A percentile compares a stretch with the other conserved stretches of the same genome.
These are phyloP conservation scores for Parambassis ranga DNA, from an alignment of 2,797 vertebrate species.

Conservation along the genomic window DNA sequence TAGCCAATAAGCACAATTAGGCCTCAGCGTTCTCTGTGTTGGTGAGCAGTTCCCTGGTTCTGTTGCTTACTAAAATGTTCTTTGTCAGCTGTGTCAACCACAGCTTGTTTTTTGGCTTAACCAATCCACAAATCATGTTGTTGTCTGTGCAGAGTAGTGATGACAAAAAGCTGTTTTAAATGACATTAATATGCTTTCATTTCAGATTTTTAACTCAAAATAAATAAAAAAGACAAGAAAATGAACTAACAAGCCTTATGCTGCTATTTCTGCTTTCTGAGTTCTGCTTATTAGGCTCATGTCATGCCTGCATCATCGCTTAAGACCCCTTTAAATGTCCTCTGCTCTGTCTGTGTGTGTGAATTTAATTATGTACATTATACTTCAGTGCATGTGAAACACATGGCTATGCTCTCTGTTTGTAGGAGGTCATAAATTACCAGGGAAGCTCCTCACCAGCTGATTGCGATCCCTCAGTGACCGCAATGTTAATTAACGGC, in stretches of 20 bases:
- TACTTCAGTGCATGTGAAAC: constrained; percentile 18
- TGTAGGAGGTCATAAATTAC: constrained; percentile 68
- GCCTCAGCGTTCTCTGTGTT: background rate
- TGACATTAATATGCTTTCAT: background rate
- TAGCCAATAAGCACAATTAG: background rate
- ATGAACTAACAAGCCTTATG: constrained; percentile 4
- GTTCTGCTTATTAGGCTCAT: constrained; percentile 29
- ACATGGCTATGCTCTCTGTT: constrained; percentile 49
- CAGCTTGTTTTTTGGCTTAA: too few relatives aligned
- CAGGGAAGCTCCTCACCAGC: constrained; percentile 50
- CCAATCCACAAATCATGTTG: too few relatives aligned
- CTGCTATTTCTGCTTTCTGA: constrained; percentile 29
- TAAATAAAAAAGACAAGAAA: background rate
- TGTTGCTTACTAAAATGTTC: too few relatives aligned
- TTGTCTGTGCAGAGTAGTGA: too few relatives aligned
- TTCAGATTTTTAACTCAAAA: background rate
- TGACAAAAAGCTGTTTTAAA: too few relatives aligned
- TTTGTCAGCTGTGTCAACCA: too few relatives aligned
- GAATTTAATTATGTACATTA: constrained; percentile 7
- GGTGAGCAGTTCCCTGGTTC: background rate
- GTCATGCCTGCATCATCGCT: constrained; percentile 21
- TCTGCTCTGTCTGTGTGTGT: background rate
- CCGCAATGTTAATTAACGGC: constrained; percentile 77
- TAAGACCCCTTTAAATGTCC: constrained; percentile 8
- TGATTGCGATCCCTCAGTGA: constrained; percentile 70